phyloP scores from a whole-genome alignment of 2,113 vertebrate genomes.

The Rana temporaria region DNA sequence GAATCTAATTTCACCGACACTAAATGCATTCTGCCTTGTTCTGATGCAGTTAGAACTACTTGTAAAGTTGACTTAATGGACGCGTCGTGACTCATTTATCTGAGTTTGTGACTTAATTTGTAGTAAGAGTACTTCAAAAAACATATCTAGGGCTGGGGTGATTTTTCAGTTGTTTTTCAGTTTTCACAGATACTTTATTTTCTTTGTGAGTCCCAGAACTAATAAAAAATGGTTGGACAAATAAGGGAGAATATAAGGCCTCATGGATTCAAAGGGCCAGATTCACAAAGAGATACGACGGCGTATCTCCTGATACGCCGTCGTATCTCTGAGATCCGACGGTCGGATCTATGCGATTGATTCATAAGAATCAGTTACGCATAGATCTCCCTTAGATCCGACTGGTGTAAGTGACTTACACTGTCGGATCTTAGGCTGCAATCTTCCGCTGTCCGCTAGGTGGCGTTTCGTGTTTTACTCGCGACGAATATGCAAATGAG shows the following conservation, averaged over 20 bases:
- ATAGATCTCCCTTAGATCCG: too few relatives aligned
- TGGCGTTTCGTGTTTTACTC: too few relatives aligned
- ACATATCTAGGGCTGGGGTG: background rate
- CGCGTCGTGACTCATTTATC: constrained; percentile 39
- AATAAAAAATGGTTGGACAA: constrained; percentile 4
- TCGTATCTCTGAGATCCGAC: too few relatives aligned
- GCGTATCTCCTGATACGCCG: too few relatives aligned
- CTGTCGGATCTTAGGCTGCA: too few relatives aligned
- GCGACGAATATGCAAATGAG: too few relatives aligned
- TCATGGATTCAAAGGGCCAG: too few relatives aligned
- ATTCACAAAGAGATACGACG: too few relatives aligned
- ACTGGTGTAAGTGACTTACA: too few relatives aligned
- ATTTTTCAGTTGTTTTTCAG: constrained; percentile 2
- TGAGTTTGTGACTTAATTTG: constrained; percentile 2
- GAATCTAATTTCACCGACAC: background rate
- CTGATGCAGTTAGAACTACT: background rate
- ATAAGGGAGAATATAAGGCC: background rate
- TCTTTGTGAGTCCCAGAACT: background rate
- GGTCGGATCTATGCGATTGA: too few relatives aligned
- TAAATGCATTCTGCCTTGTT: constrained; percentile 19
- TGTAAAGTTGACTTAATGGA: constrained; percentile 32
- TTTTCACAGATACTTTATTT: background rate
- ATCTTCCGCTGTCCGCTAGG: too few relatives aligned
- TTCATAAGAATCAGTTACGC: too few relatives aligned
- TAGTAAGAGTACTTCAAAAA: constrained; percentile 10